phyloP scores from a whole-genome alignment of 2,797 vertebrate species.

The Lutjanus argentimaculatus region DNA sequence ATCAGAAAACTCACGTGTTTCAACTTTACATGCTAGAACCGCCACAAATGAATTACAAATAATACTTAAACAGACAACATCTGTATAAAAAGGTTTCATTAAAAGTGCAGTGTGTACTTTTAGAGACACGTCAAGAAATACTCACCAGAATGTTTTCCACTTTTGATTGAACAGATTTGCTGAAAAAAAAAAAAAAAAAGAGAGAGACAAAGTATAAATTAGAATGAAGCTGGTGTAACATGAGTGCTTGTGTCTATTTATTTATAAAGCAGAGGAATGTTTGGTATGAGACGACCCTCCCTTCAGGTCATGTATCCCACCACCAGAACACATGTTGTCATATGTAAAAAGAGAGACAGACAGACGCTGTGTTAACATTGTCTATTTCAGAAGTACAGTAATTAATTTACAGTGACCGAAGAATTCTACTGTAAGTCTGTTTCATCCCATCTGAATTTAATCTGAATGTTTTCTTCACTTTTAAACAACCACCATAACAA shows the following conservation, averaged over 20 bases:
- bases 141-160: constrained; percentile 99
- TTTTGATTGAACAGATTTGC: constrained; percentile 99
- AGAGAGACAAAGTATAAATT: constrained; percentile 83
- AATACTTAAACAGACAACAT: background rate
- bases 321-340: constrained; percentile 80
- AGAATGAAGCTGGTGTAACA: constrained; percentile 79
- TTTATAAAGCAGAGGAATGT: constrained; percentile 88
- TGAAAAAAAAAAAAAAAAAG: constrained; percentile 76
- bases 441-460: background rate
- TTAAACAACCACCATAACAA: too few species aligned
- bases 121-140: constrained; percentile 58
- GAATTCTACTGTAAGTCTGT: background rate
- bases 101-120: constrained; percentile 1
- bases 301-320: constrained; percentile 80
- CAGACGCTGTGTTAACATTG: constrained; percentile 61
- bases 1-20: background rate
- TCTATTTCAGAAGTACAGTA: constrained; percentile 49
- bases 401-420: background rate
- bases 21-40: too few species aligned
- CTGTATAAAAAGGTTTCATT: background rate
- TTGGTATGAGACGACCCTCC: constrained; percentile 81
- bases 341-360: constrained; percentile 72
- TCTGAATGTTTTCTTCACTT: too few species aligned
- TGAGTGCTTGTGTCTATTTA: constrained; percentile 83
- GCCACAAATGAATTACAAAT: background rate